These are phyloP conservation scores for Megamerina dolium DNA, from an alignment of 2,888 invertebrate genomes.

Conservation along the genomic window DNA sequence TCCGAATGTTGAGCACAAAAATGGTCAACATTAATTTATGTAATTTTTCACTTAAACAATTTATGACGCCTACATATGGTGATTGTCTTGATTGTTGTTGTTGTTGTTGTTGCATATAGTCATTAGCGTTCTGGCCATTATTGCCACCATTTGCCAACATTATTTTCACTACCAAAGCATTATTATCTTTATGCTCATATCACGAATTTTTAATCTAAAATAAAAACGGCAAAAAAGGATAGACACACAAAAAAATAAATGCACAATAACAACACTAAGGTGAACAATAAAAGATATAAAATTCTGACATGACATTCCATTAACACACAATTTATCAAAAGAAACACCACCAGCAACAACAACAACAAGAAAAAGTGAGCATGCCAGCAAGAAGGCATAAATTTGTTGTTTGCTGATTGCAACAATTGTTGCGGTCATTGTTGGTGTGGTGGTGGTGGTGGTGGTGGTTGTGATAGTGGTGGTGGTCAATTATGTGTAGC, in stretches of 20 bases:
- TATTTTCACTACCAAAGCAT: not conserved
- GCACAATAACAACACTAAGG: no score
- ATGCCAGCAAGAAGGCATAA: no score
- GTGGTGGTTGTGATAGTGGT: slow-evolving; percentile 1
- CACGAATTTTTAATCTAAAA: not conserved
- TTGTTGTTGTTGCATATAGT: not conserved
- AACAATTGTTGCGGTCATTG: no score
- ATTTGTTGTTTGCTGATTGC: no score
- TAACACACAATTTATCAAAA: slow-evolving; percentile 46
- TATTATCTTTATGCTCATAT: slow-evolving; percentile 1
- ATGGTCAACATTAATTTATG: slow-evolving; percentile 17
- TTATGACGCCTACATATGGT: slow-evolving; percentile 13
- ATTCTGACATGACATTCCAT: slow-evolving; percentile 47
- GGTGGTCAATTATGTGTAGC: no score
- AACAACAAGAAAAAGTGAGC: no score
- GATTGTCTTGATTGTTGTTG: not conserved
- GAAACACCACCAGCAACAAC: no score
- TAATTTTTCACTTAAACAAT: slow-evolving; percentile 21
- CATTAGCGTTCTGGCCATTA: slow-evolving; percentile 10
- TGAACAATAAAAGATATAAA: slow-evolving; percentile 31
- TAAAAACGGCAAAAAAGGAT: slow-evolving; percentile 2
- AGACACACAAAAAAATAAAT: no score
- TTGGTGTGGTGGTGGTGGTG: no score
- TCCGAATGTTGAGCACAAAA: no score
- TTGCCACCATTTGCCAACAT: slow-evolving; percentile 7